Evolutionary conservation across 2,888 invertebrate genomes (phyloP).

Genomic region (Tanypteryx hageni): DNA sequence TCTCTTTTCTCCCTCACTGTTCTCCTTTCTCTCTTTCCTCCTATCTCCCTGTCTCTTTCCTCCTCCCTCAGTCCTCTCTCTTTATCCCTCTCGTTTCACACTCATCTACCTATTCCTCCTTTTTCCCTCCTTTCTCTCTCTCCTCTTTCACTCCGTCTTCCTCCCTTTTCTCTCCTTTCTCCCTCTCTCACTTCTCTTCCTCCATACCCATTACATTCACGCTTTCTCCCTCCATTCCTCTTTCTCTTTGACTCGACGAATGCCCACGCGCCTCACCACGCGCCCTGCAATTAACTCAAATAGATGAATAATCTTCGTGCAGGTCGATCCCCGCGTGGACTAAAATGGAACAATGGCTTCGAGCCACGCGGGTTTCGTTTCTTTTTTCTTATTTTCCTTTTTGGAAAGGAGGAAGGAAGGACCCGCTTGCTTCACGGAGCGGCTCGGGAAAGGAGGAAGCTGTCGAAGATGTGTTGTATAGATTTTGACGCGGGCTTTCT

Average conservation of each 20-base stretch:
- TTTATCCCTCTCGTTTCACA: neutral
- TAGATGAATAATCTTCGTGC: slow-evolving; percentile 42
- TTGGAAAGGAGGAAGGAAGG: neutral
- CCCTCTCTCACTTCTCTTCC: neutral
- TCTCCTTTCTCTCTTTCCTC: neutral
- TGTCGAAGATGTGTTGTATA: neutral
- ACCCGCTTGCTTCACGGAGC: neutral
- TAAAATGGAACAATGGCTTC: slow-evolving; percentile 43
- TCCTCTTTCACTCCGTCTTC: neutral
- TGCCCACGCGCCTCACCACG: slow-evolving; percentile 36
- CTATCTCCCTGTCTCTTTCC: neutral
- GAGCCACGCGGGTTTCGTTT: neutral
- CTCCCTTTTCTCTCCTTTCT: neutral
- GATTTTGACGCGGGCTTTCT: neutral
- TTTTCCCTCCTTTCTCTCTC: neutral
- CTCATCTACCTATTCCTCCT: neutral
- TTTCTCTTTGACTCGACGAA: neutral
- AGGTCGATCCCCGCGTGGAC: slow-evolving; percentile 23
- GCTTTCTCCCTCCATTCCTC: too few species aligned
- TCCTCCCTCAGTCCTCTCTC: neutral
- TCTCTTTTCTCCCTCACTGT: neutral
- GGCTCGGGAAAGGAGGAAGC: neutral
- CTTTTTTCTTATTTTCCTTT: neutral
- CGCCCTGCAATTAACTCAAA: slow-evolving; percentile 53
- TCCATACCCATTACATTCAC: too few species aligned